Conservation (phyloP, 2,888 invertebrate species). For the Stomorhina lunata region DNA sequence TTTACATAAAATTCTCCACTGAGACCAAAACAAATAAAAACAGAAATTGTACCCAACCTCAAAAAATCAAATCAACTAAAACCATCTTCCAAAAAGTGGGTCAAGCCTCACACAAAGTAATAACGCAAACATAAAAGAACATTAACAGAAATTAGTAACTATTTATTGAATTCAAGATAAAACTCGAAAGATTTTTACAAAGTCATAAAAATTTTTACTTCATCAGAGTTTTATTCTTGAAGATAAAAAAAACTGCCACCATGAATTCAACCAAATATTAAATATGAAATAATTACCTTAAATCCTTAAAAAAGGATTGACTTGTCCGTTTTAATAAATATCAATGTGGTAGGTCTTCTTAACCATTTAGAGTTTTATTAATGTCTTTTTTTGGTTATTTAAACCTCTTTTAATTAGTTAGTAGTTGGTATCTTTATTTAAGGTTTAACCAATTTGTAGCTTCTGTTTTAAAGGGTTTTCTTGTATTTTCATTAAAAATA, state of each 20-base stretch:
- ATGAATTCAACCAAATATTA: not conserved
- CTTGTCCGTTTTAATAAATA: not conserved
- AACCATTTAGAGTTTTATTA: not conserved
- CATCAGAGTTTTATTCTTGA: not conserved
- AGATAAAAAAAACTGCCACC: not conserved
- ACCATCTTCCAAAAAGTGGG: slow-evolving; percentile 34
- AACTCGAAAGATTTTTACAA: not conserved
- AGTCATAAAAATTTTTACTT: slow-evolving; percentile 16
- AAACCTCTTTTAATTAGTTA: slow-evolving; percentile 14
- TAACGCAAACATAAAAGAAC: not conserved
- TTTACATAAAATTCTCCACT: slow-evolving; percentile 25
- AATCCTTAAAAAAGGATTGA: slow-evolving; percentile 19
- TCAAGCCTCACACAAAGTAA: slow-evolving; percentile 27
- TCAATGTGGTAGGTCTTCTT: slow-evolving; percentile 35
- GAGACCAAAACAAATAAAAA: not conserved
- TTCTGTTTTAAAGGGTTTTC: not conserved
- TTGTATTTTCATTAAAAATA: not conserved
- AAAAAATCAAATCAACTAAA: not conserved
- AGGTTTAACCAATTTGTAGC: slow-evolving; percentile 15
- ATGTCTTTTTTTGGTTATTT: slow-evolving; percentile 11
- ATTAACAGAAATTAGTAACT: slow-evolving; percentile 40
- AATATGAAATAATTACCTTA: not conserved
- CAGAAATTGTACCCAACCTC: not conserved
- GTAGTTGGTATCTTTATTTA: slow-evolving; percentile 1
- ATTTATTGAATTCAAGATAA: slow-evolving; percentile 36